Evolutionary conservation across 2,888 invertebrate genomes (phyloP).

Genomic region (Philhelius pedissequus): DNA sequence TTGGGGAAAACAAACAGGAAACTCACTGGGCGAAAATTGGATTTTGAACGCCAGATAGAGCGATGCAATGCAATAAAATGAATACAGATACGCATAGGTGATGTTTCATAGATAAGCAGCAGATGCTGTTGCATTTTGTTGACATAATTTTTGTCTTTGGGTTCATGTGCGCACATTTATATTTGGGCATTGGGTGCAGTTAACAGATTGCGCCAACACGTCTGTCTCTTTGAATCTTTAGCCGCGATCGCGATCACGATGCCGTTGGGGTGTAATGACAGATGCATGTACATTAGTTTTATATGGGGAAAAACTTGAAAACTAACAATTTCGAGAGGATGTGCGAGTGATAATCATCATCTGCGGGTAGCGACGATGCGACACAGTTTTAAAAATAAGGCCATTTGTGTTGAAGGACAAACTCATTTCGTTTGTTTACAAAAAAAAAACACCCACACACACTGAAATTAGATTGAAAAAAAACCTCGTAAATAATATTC

Average conservation of each 20-base stretch:
- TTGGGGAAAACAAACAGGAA: slow-evolving; percentile 26
- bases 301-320: not conserved
- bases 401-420: not conserved
- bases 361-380: not conserved
- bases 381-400: not conserved
- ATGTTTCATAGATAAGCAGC: slow-evolving; percentile 22
- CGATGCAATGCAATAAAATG: not conserved
- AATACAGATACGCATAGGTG: not conserved
- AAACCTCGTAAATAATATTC: too few relatives aligned
- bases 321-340: not conserved
- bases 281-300: not conserved
- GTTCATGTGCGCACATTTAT: slow-evolving; percentile 47
- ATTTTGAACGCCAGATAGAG: slow-evolving; percentile 17
- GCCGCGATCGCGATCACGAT: not conserved
- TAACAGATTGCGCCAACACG: slow-evolving; percentile 8
- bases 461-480: not conserved
- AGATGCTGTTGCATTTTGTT: slow-evolving; percentile 62
- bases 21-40: slow-evolving; percentile 13
- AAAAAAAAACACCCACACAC: too few relatives aligned
- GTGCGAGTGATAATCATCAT: too few relatives aligned
- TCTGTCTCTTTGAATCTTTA: not conserved
- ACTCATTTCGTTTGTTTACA: not conserved
- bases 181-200: slow-evolving; percentile 10
- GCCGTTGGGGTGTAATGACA: not conserved
- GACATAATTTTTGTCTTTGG: slow-evolving; percentile 41